Conservation (phyloP, 1,140 invertebrate species). For the Bombus fervidus region DNA sequence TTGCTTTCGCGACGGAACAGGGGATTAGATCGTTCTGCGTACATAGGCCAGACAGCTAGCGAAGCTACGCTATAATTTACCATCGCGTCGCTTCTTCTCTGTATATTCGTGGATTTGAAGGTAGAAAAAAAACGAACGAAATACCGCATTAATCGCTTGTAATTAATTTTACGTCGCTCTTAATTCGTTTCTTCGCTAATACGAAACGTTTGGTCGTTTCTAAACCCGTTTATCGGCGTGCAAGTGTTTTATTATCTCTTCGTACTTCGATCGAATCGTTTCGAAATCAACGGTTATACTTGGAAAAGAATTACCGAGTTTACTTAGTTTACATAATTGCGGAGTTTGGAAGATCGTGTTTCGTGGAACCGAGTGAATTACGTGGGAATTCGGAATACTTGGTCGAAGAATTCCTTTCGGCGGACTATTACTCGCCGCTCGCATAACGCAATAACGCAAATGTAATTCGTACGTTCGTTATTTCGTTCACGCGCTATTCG, state of each 20-base stretch:
- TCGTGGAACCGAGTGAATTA: neutral
- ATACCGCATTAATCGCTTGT: too few relatives aligned
- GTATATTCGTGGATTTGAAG: neutral
- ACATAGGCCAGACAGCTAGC: neutral
- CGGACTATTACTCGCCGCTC: neutral
- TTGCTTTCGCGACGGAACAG: conserved; percentile 30
- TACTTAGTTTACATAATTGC: neutral
- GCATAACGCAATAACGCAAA: conserved; percentile 36
- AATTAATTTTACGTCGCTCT: neutral
- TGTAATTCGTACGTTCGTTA: conserved; percentile 37
- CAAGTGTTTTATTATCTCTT: neutral
- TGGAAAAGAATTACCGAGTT: too few relatives aligned
- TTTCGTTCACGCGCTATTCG: conserved; percentile 34
- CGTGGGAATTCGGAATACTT: conserved; percentile 41
- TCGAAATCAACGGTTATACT: too few relatives aligned
- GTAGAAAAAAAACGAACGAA: neutral
- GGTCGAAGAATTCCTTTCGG: conserved; percentile 35
- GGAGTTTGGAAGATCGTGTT: neutral
- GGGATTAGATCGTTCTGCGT: conserved; percentile 9
- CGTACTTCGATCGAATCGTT: neutral
- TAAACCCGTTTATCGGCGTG: too few relatives aligned
- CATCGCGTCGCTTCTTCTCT: neutral
- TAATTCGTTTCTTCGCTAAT: neutral
- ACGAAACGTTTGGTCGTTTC: too few relatives aligned
- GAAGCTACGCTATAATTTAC: neutral